A percentile compares a stretch with the other conserved stretches of the same genome.
Conservation (phyloP, 2,888 invertebrate genomes). For the Sarcophaga subvicina region DNA sequence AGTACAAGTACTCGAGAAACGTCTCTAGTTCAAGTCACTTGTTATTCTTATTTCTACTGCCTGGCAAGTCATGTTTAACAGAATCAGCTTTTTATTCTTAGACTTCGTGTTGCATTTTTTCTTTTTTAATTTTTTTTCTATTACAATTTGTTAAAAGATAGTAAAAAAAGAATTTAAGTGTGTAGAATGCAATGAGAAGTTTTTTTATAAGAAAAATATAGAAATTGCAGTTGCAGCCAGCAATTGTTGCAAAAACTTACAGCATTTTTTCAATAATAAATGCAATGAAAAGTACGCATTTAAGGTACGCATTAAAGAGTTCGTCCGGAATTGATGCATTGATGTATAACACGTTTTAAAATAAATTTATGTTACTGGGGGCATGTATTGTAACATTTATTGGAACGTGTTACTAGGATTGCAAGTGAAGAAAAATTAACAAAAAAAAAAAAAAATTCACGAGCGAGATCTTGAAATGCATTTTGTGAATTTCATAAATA, state of each 20-base stretch:
- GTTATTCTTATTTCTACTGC: constrained; percentile 16
- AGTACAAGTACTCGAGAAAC: constrained; percentile 50
- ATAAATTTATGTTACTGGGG: constrained; percentile 22
- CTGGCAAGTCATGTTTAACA: constrained; percentile 35
- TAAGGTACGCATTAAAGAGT: constrained; percentile 57
- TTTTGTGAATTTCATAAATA: background rate
- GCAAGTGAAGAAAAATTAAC: background rate
- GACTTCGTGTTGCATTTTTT: background rate
- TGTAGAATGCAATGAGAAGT: background rate
- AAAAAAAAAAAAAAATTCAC: constrained; percentile 2
- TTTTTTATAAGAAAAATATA: background rate
- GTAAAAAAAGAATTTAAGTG: background rate
- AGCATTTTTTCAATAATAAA: constrained; percentile 2
- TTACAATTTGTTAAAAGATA: background rate
- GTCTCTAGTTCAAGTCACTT: constrained; percentile 60
- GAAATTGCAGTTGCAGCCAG: background rate
- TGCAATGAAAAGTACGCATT: constrained; percentile 51
- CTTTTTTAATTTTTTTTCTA: background rate
- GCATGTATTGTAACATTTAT: constrained; percentile 42
- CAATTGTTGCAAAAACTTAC: background rate
- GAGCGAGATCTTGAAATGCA: background rate
- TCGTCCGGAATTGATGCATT: constrained; percentile 39
- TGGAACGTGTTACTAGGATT: constrained; percentile 26
- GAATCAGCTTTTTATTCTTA: constrained; percentile 10
- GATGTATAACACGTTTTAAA: constrained; percentile 36